Conservation (phyloP, 2,113 vertebrate species). For the Diadophis punctatus region DNA sequence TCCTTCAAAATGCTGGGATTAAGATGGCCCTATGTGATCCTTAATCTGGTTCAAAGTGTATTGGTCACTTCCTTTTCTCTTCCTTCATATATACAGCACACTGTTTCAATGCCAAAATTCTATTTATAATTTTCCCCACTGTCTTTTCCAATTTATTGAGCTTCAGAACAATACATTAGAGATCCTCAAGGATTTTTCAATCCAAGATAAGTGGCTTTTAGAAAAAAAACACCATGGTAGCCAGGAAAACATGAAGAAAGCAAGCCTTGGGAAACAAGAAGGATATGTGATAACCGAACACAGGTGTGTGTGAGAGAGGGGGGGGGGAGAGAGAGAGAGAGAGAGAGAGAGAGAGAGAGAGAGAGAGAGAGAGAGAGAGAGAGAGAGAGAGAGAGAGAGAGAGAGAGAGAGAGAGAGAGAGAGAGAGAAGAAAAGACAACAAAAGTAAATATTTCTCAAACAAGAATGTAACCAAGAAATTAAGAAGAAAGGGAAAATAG, state of each 20-base stretch:
- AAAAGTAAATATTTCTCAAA: neutral
- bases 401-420: neutral
- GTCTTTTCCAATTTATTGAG: neutral
- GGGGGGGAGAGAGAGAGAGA: too few relatives aligned
- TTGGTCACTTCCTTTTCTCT: neutral
- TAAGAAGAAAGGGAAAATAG: neutral
- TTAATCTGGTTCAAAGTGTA: neutral
- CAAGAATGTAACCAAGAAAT: neutral
- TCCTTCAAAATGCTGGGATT: neutral
- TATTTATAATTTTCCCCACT: neutral
- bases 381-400: neutral
- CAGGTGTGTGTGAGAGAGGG: neutral
- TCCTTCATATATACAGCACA: neutral
- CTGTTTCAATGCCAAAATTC: neutral
- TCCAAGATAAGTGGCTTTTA: neutral
- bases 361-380: neutral
- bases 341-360: too few relatives aligned
- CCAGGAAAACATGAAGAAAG: neutral
- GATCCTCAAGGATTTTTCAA: neutral
- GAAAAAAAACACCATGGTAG: neutral
- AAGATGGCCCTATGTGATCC: neutral
- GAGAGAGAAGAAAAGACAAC: neutral
- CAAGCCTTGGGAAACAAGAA: neutral
- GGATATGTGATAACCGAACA: neutral
- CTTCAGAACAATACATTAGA: neutral